These are phyloP conservation scores for Ceratina australensis DNA, from an alignment of 1,140 invertebrate species.

Conservation along the genomic window DNA sequence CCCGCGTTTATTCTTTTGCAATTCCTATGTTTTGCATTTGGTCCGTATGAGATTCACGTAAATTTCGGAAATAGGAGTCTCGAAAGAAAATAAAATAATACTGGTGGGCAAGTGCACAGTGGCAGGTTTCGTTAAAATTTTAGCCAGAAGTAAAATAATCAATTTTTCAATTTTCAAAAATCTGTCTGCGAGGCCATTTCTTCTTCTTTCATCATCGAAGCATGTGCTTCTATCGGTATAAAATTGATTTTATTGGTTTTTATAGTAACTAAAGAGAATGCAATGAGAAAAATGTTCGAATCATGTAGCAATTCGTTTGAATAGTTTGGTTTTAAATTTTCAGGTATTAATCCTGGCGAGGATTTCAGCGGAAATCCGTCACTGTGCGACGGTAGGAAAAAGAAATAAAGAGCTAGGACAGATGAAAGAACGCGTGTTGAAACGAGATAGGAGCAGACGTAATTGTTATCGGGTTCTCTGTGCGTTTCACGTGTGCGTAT, in stretches of 20 bases:
- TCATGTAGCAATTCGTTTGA: no score
- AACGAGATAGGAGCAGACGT: conserved; percentile 51
- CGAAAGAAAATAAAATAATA: neutral
- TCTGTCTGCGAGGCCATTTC: no score
- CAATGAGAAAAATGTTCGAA: no score
- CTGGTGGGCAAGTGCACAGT: neutral
- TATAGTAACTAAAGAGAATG: no score
- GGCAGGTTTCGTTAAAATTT: neutral
- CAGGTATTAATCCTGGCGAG: no score
- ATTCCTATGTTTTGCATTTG: neutral
- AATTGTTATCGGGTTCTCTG: conserved; percentile 61
- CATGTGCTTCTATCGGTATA: no score
- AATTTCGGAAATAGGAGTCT: neutral
- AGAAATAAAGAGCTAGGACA: conserved; percentile 30
- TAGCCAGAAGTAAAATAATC: no score
- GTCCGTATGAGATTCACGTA: neutral
- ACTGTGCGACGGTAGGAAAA: conserved; percentile 10
- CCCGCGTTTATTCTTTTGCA: conserved; percentile 12
- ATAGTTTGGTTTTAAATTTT: no score
- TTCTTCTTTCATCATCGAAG: no score
- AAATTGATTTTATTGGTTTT: no score
- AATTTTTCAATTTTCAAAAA: no score
- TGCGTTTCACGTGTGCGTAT: conserved; percentile 1
- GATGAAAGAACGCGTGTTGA: conserved; percentile 45
- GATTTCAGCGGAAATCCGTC: no score